Conservation (phyloP, 2,888 invertebrate genomes). For the Alviniconcha strummeri region DNA sequence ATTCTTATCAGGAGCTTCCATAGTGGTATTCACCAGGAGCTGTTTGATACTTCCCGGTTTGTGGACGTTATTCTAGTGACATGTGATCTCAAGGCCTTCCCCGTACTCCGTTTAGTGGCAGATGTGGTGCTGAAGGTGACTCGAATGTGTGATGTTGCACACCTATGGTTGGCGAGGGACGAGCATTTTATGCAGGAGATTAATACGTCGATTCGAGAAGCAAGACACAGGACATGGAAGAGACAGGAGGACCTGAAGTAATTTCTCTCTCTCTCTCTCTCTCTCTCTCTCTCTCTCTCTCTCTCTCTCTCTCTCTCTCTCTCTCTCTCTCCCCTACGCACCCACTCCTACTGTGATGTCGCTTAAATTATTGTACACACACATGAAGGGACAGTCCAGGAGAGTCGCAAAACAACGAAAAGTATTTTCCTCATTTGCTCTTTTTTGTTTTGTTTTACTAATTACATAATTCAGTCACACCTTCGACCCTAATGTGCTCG, state of each 20-base stretch:
- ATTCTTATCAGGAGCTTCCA: conserved; percentile 60
- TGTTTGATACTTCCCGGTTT: conserved; percentile 59
- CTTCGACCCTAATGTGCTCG: too few relatives aligned
- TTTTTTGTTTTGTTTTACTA: too few relatives aligned
- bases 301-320: too few relatives aligned
- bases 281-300: too few relatives aligned
- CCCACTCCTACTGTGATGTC: too few relatives aligned
- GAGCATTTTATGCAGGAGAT: conserved; percentile 69
- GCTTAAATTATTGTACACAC: too few relatives aligned
- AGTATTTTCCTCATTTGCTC: too few relatives aligned
- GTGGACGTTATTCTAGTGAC: conserved; percentile 60
- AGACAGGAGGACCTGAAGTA: conserved; percentile 55
- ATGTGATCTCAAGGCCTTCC: conserved; percentile 69
- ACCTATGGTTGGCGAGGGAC: conserved; percentile 67
- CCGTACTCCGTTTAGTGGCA: conserved; percentile 65
- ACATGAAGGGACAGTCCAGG: too few relatives aligned
- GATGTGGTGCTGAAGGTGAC: conserved; percentile 65
- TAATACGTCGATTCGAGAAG: conserved; percentile 64
- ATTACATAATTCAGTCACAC: too few relatives aligned
- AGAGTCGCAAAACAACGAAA: too few relatives aligned
- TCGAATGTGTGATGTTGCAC: conserved; percentile 56
- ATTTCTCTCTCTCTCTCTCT: background rate
- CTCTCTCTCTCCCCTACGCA: too few relatives aligned
- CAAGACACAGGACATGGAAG: conserved; percentile 56
- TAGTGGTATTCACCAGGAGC: conserved; percentile 60